Evolutionary conservation across 2,797 vertebrate genomes (phyloP), one percentile per base, ranked within the genome.

Genomic region (Melanotaenia parkinsoni): DNA sequence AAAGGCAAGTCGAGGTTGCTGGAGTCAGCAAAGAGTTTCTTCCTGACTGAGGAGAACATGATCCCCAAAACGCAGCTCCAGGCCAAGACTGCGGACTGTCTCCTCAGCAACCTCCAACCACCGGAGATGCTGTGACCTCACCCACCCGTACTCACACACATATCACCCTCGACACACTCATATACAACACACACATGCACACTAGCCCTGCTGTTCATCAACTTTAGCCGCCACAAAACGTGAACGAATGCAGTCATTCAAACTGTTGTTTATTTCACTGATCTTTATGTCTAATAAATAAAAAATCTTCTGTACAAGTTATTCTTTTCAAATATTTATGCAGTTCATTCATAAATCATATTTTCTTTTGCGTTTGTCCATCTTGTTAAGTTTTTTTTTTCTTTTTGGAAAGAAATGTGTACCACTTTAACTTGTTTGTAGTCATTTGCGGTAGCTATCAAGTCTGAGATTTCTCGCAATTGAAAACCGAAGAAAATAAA

Each of bases 31-130:
- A 61, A 86, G 72, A 66, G 38, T 78, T 89, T 87, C 70, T 73
- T 61, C 85, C 90, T 93, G 90, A 93, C 87, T 77, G 78, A 86
- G 89, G 89, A 85, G 79, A 93, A 93, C 85, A 88, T 71, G 91
- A 93, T 91, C 83, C 78, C 72, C 63, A 75, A 75, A 85, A 76
- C 73, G 65, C 69, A 22, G 77, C 76, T 75, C 68, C 54, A 67
- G 60, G 84, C 84, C 87, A 89, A 88, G 77, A 83, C 79, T 85
- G 79, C 72, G 20, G 70, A 84, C 69, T 80, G 72, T 80, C 72
- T 70, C 81, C 72, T 86, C 72, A 83, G 76, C 78, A 86, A 37
- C 43, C 69, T 73, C 26, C 57, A 81, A 57, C 66, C 35, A 28
- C 64, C 72, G 67, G 77, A 72, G 81, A 68, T 61, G 70, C 59